Evolutionary conservation across 2,888 invertebrate genomes (phyloP).

Genomic region (Acanthoscelides obtectus): DNA sequence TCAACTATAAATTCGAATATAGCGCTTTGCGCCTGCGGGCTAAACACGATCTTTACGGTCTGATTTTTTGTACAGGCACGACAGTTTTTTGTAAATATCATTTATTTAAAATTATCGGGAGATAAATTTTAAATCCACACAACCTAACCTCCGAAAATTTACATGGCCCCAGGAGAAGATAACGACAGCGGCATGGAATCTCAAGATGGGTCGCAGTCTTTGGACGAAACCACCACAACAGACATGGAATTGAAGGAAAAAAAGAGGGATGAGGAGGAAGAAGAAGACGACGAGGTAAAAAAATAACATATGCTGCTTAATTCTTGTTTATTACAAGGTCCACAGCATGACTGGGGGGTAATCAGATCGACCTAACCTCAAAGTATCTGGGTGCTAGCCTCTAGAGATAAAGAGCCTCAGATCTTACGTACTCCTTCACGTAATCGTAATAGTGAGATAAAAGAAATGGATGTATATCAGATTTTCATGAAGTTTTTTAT

Average conservation of each 20-base stretch:
- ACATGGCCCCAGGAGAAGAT: conserved; percentile 51
- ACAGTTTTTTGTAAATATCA: neutral
- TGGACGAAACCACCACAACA: conserved; percentile 23
- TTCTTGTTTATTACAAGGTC: neutral
- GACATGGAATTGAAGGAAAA: conserved; percentile 34
- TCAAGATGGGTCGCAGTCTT: conserved; percentile 45
- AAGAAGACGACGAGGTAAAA: conserved; percentile 46
- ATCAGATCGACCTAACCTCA: neutral
- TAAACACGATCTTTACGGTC: neutral
- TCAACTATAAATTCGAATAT: neutral
- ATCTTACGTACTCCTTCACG: too few species aligned
- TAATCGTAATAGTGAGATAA: too few species aligned
- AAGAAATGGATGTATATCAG: too few species aligned
- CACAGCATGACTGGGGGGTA: neutral
- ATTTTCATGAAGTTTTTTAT: too few species aligned
- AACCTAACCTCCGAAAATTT: conserved; percentile 17
- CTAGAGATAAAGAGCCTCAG: too few species aligned
- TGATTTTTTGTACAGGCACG: neutral
- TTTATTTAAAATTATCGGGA: neutral
- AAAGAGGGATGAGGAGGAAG: conserved; percentile 39
- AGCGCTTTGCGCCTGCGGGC: neutral
- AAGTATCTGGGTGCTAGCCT: neutral
- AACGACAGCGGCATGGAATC: conserved; percentile 54
- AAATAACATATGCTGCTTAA: neutral
- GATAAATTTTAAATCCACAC: neutral